A percentile compares a stretch with the other conserved stretches of the same genome.
Evolutionary conservation across 2,113 vertebrate genomes (phyloP).

Genomic region (Muntiacus reevesi): DNA sequence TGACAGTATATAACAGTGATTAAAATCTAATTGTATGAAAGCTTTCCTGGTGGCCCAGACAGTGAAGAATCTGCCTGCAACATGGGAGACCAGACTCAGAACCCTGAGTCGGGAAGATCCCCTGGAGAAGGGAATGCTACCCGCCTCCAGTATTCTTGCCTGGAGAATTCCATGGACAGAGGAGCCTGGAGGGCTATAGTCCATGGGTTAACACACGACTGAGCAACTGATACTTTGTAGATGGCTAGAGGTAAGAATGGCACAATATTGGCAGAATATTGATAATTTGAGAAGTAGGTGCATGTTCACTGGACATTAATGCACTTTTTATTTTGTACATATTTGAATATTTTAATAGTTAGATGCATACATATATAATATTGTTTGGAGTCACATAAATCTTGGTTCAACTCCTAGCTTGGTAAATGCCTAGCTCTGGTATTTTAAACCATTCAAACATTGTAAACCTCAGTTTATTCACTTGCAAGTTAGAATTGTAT

Average conservation of each 20-base stretch:
- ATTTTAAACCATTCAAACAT: not conserved
- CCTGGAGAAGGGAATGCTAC: no score
- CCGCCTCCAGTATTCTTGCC: not conserved
- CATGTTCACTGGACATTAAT: no score
- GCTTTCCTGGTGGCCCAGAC: not conserved
- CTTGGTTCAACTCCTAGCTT: not conserved
- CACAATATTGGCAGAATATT: no score
- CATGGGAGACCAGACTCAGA: accelerated
- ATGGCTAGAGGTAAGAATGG: no score
- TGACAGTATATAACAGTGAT: not conserved
- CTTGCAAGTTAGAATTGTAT: not conserved
- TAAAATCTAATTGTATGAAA: not conserved
- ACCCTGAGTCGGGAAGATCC: not conserved
- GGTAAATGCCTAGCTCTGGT: not conserved
- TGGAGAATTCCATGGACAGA: not conserved
- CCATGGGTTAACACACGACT: accelerated
- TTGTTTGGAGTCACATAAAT: not conserved
- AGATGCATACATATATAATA: not conserved
- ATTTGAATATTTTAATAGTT: not conserved
- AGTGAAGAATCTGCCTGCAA: not conserved
- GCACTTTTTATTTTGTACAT: no score
- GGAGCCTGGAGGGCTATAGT: not conserved
- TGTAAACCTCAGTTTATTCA: not conserved
- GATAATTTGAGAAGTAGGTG: no score
- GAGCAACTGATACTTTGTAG: not conserved